A percentile compares a stretch with the other conserved stretches of the same genome.
Conservation (phyloP, 2,113 vertebrate species). For the Zapus hudsonius region DNA sequence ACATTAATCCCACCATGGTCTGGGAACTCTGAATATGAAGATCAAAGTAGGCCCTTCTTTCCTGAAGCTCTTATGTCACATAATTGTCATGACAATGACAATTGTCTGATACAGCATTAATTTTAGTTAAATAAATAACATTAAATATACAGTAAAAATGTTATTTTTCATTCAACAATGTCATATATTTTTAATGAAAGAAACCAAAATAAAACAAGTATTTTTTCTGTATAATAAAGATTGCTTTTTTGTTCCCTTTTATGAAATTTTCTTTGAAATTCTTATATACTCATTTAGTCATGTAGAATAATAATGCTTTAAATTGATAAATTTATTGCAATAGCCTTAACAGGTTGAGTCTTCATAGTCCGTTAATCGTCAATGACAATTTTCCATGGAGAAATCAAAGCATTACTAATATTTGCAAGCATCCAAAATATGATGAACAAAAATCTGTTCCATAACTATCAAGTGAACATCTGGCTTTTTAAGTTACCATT, state of each 20-base stretch:
- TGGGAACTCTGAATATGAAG: not conserved
- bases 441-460: constrained; percentile 68
- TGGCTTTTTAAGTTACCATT: not conserved
- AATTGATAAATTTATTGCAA: constrained; percentile 79
- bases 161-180: not conserved
- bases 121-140: not conserved
- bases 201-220: not conserved
- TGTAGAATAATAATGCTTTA: constrained; percentile 77
- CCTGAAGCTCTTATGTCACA: not conserved
- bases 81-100: not conserved
- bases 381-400: constrained; percentile 79
- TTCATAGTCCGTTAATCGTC: constrained; percentile 79
- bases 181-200: not conserved
- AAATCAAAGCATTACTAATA: constrained; percentile 69
- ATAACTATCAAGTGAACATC: constrained; percentile 37
- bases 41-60: not conserved
- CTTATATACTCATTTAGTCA: constrained; percentile 73
- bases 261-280: constrained; percentile 78
- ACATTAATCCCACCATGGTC: not conserved
- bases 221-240: not conserved
- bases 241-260: not conserved
- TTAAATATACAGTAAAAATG: not conserved
- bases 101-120: not conserved
- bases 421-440: constrained; percentile 67
- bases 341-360: constrained; percentile 76